phyloP scores from a whole-genome alignment of 2,888 invertebrate genomes.

The Augiades crinisus region DNA sequence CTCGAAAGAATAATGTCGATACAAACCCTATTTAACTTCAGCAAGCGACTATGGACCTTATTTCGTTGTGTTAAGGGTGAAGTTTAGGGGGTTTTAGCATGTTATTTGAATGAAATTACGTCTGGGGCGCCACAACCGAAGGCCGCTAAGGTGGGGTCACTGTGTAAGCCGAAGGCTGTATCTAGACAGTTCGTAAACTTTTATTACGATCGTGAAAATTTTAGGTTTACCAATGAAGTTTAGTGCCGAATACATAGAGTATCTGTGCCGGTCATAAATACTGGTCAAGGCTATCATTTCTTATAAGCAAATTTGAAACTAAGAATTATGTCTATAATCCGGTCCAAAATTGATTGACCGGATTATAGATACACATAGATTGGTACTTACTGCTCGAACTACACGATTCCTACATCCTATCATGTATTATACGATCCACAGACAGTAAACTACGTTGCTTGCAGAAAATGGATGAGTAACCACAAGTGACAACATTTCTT shows the following conservation, averaged over 20 bases:
- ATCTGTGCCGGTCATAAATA: too few species aligned
- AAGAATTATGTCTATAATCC: too few species aligned
- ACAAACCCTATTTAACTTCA: neutral
- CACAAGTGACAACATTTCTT: too few species aligned
- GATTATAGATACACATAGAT: too few species aligned
- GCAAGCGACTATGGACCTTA: constrained; percentile 2
- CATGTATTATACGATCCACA: too few species aligned
- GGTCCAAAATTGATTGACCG: too few species aligned
- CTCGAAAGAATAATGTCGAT: constrained; percentile 19
- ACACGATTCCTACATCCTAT: too few species aligned
- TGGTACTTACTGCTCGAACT: too few species aligned
- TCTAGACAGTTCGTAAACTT: constrained; percentile 6
- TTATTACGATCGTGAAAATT: constrained; percentile 14
- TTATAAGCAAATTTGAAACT: too few species aligned
- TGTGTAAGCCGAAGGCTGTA: constrained; percentile 3
- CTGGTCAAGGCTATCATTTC: too few species aligned
- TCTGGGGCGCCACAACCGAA: neutral
- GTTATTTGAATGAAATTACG: constrained; percentile 1
- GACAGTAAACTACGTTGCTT: too few species aligned
- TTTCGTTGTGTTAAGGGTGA: neutral
- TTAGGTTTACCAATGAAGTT: neutral
- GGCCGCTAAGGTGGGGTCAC: neutral
- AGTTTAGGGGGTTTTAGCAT: neutral
- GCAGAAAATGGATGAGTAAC: too few species aligned
- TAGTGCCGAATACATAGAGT: neutral